Evolutionary conservation across 2,113 vertebrate genomes (phyloP).

Genomic region (Abramis brama): DNA sequence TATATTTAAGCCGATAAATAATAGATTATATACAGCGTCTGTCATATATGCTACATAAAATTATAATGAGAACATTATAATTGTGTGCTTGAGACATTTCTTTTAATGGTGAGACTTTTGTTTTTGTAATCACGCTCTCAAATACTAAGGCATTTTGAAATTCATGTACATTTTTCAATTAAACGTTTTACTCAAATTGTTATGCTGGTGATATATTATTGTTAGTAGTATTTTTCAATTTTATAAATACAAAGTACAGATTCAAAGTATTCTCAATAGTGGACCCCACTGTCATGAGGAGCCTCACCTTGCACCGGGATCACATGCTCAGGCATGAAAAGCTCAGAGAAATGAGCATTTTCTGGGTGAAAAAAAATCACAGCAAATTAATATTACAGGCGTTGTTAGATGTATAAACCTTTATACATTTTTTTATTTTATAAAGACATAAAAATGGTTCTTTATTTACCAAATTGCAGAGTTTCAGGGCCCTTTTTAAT

Average conservation of each 20-base stretch:
- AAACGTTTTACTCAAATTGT: neutral
- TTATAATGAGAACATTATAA: too few species aligned
- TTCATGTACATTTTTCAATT: neutral
- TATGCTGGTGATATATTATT: neutral
- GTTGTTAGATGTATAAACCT: neutral
- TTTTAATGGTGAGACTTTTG: too few species aligned
- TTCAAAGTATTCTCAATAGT: neutral
- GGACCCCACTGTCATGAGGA: neutral
- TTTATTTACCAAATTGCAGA: neutral
- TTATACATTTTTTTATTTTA: neutral
- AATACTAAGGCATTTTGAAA: too few species aligned
- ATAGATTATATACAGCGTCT: too few species aligned
- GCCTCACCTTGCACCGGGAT: conserved; percentile 43
- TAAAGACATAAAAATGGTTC: neutral
- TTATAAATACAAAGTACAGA: neutral
- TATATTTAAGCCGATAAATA: too few species aligned
- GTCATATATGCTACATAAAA: too few species aligned
- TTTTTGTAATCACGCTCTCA: too few species aligned
- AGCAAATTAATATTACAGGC: neutral
- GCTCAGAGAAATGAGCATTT: neutral
- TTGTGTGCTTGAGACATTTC: too few species aligned
- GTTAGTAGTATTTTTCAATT: neutral
- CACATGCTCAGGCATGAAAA: neutral
- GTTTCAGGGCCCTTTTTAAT: neutral
- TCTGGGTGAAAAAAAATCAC: neutral